Base-by-base conservation (phyloP, 2,888 invertebrate genomes). In the Orthosia incerta region DNA sequence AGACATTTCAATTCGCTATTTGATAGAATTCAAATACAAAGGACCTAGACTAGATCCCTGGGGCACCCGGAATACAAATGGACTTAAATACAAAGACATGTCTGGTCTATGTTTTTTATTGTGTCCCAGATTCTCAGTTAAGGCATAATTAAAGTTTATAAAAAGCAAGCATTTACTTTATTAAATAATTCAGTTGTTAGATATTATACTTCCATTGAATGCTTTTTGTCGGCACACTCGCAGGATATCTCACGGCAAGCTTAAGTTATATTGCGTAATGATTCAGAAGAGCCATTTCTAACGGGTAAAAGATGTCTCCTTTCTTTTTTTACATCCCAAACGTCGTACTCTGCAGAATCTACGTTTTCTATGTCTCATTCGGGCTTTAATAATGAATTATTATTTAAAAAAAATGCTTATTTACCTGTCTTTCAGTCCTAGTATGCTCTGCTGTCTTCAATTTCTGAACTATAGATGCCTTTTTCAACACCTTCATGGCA, bases 401-500 rank as follows among this genome's bases (percentile, higher is more conserved):
- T 51, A 76, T 18, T n/a, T n/a, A n/a, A 15, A n/a, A 7, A 70
- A 56, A 56, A 57, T 53, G 0, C 3, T 16, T 39, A 51, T 86
- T 88, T 88, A 97, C 97, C 97, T 99, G 98, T 95, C 99, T 97
- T 95, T 99, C 99, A 69, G 99, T 99, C 96, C 98, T 98, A 48
- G 99, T 99, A 95, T 99, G 99, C 93, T 99, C 99, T 16, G 99
- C 98, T 73, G 99, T 99, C 96, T 99, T 99, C 92, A 98, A 98
- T 96, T 99, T 99, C 94, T 98, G 98, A 55, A 99, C 98, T 88
- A 99, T 99, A 46, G 98, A 98, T 70, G 99, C 98, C 93, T 99
- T 99, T 95, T 99, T 99, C 91, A 99, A 96, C 85, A 99, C 99
- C 96, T 99, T 99, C 99, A 99, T 99, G 74, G 99, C 99, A 96